A percentile compares a stretch with the other conserved stretches of the same genome.
These are phyloP conservation scores for Macquaria ambigua DNA, from an alignment of 2,113 vertebrate species.

Conservation along the genomic window DNA sequence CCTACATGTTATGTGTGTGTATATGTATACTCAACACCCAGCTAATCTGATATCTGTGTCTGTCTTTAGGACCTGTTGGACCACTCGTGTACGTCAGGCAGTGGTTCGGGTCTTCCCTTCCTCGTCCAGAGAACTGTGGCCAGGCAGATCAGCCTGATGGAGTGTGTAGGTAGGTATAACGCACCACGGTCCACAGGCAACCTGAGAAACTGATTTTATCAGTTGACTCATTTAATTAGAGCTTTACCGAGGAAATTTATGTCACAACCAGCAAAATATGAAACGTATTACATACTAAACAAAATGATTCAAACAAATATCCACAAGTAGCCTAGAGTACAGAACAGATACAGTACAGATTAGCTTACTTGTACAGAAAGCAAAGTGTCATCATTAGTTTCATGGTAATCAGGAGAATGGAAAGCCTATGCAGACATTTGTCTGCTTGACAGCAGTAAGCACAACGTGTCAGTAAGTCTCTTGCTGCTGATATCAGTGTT, in stretches of 20 bases:
- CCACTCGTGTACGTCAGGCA: constrained; percentile 97
- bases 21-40: neutral
- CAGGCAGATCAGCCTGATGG: constrained; percentile 95
- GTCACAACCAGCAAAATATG: neutral
- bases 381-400: no score
- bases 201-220: neutral
- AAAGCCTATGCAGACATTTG: neutral
- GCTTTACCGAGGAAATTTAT: neutral
- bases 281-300: neutral
- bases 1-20: neutral
- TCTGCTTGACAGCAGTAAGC: neutral
- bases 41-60: constrained; percentile 49
- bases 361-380: neutral
- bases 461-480: no score
- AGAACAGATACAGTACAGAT: neutral
- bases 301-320: neutral
- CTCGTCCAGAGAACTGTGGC: constrained; percentile 98
- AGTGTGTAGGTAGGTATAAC: constrained; percentile 92
- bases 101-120: constrained; percentile 97
- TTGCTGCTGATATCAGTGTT: neutral
- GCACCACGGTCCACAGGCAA: neutral
- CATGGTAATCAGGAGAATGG: neutral
- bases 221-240: constrained; percentile 2
- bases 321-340: neutral
- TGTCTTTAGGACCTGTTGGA: constrained; percentile 92